phyloP scores from a whole-genome alignment of 2,797 vertebrate species.

The Chiroxiphia lanceolata region DNA sequence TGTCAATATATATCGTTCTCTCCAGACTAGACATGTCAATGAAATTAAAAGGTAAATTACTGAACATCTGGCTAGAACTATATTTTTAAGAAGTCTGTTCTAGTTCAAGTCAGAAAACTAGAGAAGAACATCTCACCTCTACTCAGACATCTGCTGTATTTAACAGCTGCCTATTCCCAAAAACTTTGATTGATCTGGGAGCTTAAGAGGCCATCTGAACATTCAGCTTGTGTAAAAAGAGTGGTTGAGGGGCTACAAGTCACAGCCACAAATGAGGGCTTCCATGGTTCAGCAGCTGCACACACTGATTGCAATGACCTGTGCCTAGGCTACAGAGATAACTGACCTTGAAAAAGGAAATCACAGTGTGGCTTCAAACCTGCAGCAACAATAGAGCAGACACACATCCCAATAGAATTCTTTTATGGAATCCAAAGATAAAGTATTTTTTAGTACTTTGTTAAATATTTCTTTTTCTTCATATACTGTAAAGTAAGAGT shows the following conservation, averaged over 20 bases:
- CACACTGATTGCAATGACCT: neutral
- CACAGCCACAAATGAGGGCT: neutral
- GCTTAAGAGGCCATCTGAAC: neutral
- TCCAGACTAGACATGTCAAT: slow-evolving; percentile 8
- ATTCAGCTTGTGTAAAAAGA: neutral
- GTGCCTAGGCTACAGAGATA: neutral
- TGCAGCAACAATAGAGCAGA: neutral
- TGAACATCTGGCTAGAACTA: neutral
- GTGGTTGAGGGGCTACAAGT: neutral
- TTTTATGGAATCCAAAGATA: neutral
- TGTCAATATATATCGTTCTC: neutral
- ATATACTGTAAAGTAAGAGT: neutral
- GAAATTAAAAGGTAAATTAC: slow-evolving; percentile 27
- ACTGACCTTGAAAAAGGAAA: neutral
- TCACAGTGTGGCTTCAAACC: neutral
- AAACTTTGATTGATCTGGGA: neutral
- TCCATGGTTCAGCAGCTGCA: neutral
- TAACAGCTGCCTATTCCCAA: neutral
- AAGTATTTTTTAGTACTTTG: neutral
- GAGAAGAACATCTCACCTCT: neutral
- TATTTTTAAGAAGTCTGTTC: neutral
- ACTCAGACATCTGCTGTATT: neutral
- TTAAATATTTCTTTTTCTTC: neutral
- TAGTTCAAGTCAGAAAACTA: neutral
- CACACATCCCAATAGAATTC: neutral